These are phyloP conservation scores for Ivindomyrus marchei DNA, from an alignment of 2,113 vertebrate genomes.

Conservation along the genomic window DNA sequence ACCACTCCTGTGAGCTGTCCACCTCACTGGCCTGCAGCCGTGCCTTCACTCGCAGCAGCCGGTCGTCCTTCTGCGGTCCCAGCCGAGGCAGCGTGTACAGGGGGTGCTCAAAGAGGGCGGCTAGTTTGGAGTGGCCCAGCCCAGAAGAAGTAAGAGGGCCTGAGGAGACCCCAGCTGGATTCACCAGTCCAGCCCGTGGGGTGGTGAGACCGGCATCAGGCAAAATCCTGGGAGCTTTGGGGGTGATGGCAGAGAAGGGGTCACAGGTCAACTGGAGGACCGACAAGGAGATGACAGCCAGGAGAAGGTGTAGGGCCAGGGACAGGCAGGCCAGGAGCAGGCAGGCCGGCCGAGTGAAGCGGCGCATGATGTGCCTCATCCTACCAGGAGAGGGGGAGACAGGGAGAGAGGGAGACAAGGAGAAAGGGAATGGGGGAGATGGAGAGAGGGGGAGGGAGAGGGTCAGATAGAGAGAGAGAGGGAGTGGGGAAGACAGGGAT, in stretches of 20 bases:
- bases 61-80: conserved; percentile 55
- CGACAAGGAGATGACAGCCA: conserved; percentile 47
- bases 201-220: conserved; percentile 14
- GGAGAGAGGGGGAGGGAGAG: background rate
- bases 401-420: background rate
- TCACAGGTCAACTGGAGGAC: conserved; percentile 36
- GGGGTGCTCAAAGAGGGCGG: conserved; percentile 63
- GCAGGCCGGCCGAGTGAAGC: conserved; percentile 56
- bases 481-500: background rate
- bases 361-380: conserved; percentile 29
- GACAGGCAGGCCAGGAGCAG: conserved; percentile 54
- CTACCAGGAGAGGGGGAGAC: background rate
- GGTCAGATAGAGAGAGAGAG: background rate
- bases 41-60: conserved; percentile 60
- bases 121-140: conserved; percentile 51
- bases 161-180: background rate
- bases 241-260: conserved; percentile 5
- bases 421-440: background rate
- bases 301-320: conserved; percentile 56
- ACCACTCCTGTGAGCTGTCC: conserved; percentile 61
- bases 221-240: conserved; percentile 24
- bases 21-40: conserved; percentile 48
- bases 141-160: background rate
- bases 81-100: conserved; percentile 57
- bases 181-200: background rate